Percentiles rank a stretch among this genome's conserved stretches.
phyloP scores from a whole-genome alignment of 2,113 vertebrate species.

The Megaptera novaeangliae region DNA sequence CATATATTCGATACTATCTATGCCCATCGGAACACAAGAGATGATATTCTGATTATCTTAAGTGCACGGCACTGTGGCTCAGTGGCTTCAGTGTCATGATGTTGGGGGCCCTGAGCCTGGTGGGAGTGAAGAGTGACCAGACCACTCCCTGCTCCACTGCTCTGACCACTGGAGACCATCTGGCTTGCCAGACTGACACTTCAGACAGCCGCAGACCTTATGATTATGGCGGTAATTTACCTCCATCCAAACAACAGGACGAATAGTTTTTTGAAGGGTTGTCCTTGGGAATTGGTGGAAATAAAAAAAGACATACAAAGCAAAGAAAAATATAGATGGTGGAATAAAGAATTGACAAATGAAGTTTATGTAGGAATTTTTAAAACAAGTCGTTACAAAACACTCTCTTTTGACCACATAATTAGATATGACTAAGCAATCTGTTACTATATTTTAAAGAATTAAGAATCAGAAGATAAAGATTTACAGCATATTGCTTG shows the following conservation, averaged over 20 bases:
- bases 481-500: not conserved
- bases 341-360: slow-evolving; percentile 3
- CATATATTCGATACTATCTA: slow-evolving; percentile 91
- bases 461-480: not conserved
- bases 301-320: slow-evolving; percentile 54
- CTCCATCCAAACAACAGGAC: slow-evolving; percentile 87
- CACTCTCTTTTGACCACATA: not conserved
- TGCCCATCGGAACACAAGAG: slow-evolving; percentile 91
- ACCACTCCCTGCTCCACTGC: slow-evolving; percentile 84
- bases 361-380: not conserved
- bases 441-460: not conserved
- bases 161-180: slow-evolving; percentile 79
- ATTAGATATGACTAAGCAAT: not conserved
- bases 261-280: slow-evolving; percentile 84
- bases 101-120: slow-evolving; percentile 80
- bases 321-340: slow-evolving; percentile 9
- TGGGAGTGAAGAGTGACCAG: slow-evolving; percentile 86
- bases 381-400: not conserved
- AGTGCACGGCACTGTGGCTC: slow-evolving; percentile 86
- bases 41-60: slow-evolving; percentile 85
- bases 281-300: slow-evolving; percentile 89
- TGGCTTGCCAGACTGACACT: slow-evolving; percentile 85
- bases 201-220: slow-evolving; percentile 88
- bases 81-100: slow-evolving; percentile 83
- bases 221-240: slow-evolving; percentile 90